These are phyloP conservation scores for Calyptomena viridis DNA, from an alignment of 2,113 vertebrate species.

Conservation along the genomic window DNA sequence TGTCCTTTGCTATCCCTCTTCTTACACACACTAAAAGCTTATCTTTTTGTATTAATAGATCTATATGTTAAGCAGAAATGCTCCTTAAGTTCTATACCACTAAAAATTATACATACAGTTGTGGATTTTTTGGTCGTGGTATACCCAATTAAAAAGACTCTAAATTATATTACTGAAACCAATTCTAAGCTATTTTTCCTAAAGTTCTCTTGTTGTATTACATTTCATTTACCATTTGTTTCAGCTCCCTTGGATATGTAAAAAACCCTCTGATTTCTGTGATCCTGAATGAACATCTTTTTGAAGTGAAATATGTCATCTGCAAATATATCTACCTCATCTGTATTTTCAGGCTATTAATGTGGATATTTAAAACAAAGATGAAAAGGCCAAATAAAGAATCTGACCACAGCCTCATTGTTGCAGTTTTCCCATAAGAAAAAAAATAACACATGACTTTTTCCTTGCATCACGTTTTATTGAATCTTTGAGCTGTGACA, in stretches of 20 bases:
- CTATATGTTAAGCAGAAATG: not conserved
- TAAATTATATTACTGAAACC: not conserved
- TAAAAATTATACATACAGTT: not conserved
- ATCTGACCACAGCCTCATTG: not conserved
- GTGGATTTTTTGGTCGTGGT: not conserved
- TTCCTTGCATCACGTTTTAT: not conserved
- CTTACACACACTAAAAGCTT: not conserved
- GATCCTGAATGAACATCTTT: not conserved
- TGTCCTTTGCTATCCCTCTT: not conserved
- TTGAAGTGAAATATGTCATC: not conserved
- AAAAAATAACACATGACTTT: not conserved
- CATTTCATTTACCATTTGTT: not conserved
- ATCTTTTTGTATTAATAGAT: not conserved
- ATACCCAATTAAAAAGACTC: not conserved
- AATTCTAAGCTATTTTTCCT: not conserved
- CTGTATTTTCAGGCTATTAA: not conserved
- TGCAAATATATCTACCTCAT: not conserved
- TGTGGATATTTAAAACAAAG: not conserved
- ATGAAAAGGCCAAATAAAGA: not conserved
- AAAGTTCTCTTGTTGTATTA: not conserved
- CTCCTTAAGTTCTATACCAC: not conserved
- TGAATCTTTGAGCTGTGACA: not conserved
- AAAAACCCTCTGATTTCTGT: rapidly evolving
- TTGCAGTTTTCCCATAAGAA: not conserved
- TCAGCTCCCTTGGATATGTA: not conserved